A percentile compares a stretch with the other conserved stretches of the same genome.
Evolutionary conservation across 2,797 vertebrate genomes (phyloP).

Genomic region (Hypotaenidia okinawae): DNA sequence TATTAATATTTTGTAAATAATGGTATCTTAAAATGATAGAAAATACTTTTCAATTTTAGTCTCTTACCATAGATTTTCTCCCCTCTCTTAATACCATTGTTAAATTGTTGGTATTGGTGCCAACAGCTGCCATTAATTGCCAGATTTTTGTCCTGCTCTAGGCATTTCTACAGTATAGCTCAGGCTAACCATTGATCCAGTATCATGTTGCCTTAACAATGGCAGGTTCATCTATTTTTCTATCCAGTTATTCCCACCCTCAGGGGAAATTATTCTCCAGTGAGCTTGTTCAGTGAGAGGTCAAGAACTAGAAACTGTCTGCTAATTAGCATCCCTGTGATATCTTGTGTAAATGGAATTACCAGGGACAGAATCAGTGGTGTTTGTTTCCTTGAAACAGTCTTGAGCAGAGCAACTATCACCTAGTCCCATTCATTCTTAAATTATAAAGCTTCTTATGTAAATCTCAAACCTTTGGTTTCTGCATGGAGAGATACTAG

Average conservation of each 20-base stretch:
- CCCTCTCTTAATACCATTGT: conserved; percentile 10
- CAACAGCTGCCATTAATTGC: conserved; percentile 58
- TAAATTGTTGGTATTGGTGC: conserved; percentile 33
- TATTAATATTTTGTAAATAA: conserved; percentile 14
- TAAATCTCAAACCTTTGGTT: neutral
- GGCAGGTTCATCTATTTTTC: conserved; percentile 65
- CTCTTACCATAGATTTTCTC: neutral
- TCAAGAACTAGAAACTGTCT: conserved; percentile 58
- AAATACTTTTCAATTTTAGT: neutral
- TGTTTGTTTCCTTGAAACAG: neutral
- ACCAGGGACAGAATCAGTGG: conserved; percentile 1
- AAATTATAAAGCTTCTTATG: neutral
- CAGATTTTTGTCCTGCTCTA: conserved; percentile 41
- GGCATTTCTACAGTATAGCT: conserved; percentile 49
- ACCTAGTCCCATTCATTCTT: neutral
- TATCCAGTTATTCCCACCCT: conserved; percentile 53
- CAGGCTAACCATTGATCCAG: conserved; percentile 52
- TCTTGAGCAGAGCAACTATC: neutral
- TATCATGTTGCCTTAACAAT: conserved; percentile 58
- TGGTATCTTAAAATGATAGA: neutral
- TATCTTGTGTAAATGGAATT: conserved; percentile 46
- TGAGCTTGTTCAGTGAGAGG: conserved; percentile 61
- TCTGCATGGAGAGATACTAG: fast-evolving
- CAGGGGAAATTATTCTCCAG: conserved; percentile 35
- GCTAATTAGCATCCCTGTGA: conserved; percentile 59